Base-by-base conservation (phyloP, 2,113 vertebrate species). In the Corythaixoides concolor region DNA sequence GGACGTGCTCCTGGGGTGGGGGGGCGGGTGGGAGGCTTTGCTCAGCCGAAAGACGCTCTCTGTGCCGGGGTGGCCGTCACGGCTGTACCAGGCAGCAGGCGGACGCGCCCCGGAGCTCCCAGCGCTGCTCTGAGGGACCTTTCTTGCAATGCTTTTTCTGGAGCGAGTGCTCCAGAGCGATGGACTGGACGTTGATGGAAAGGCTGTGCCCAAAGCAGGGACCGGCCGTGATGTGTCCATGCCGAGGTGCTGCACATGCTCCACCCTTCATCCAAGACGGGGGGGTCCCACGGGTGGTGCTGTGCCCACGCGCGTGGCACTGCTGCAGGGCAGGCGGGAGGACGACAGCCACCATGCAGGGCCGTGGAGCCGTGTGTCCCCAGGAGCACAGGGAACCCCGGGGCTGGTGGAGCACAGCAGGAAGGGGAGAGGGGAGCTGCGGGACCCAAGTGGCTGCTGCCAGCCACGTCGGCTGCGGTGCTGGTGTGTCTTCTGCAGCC, bases 381-480 rank as follows among this genome's bases (percentile, higher is more conserved):
- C 35, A 5, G 24, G 45, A 7, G 21, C 19, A 11, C 23, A 2
- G 23, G n/a, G 58, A 49, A 16, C 17, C 30, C 50, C 30, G 0
- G 3, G 6, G 58, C 24, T 39, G 23, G 28, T 26, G 59, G 27
- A 11, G 17, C 27, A 11, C 15, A 8, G 62, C 4, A 17, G 9
- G 10, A 26, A 39, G 70, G 30, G 60, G 21, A 22, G 20, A 35
- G 45, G 5, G 16, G 12, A 43, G 41, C 41, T 15, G 14, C 41
- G 41, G 41, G 12, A 43, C 41, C 41, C 41, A 43, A 43, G 12
- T 43, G 41, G 41, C 41, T 43, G 41, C 41, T 43, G 45, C 39
- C 39, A 21, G 2, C 50, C 12, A 1, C 2, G 2, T 45, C 47
- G 4, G 15, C 41, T 23, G 49, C 12, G 1, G 7, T 15, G n/a